These are phyloP conservation scores for Montipora efflorescens DNA, from an alignment of 64 coral and sea anemone species.

Conservation along the genomic window DNA sequence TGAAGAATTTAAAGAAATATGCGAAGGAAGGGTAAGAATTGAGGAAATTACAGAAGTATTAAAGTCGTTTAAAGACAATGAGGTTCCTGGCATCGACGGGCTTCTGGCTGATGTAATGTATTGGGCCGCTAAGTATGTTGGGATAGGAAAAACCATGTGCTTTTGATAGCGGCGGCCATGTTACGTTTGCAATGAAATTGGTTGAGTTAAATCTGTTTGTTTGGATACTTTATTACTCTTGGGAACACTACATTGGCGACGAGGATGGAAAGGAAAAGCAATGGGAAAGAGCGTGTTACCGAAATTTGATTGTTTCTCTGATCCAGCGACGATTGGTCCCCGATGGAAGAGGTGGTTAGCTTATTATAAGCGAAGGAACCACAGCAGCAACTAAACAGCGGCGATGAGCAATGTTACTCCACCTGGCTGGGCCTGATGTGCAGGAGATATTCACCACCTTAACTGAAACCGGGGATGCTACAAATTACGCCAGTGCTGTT, in stretches of 20 bases:
- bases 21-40: too few relatives aligned
- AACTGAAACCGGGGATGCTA: too few relatives aligned
- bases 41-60: too few relatives aligned
- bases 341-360: conserved; percentile 38
- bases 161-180: conserved; percentile 13
- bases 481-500: too few relatives aligned
- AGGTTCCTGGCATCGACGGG: too few relatives aligned
- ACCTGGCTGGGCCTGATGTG: too few relatives aligned
- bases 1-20: too few relatives aligned
- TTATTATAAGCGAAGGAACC: conserved; percentile 17
- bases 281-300: not conserved
- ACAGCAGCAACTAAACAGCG: too few relatives aligned
- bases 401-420: too few relatives aligned
- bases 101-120: not conserved
- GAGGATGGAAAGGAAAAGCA: conserved; percentile 29
- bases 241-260: conserved; percentile 69
- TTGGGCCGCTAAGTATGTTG: conserved; percentile 9
- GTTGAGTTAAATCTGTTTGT: conserved; percentile 21
- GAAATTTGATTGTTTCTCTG: conserved; percentile 58
- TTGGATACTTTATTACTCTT: not conserved
- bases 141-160: conserved; percentile 3
- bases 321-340: conserved; percentile 26
- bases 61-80: too few relatives aligned
- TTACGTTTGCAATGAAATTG: not conserved
- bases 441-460: too few relatives aligned